Base-by-base conservation (phyloP, 2,113 vertebrate species). In the Saccopteryx leptura region DNA sequence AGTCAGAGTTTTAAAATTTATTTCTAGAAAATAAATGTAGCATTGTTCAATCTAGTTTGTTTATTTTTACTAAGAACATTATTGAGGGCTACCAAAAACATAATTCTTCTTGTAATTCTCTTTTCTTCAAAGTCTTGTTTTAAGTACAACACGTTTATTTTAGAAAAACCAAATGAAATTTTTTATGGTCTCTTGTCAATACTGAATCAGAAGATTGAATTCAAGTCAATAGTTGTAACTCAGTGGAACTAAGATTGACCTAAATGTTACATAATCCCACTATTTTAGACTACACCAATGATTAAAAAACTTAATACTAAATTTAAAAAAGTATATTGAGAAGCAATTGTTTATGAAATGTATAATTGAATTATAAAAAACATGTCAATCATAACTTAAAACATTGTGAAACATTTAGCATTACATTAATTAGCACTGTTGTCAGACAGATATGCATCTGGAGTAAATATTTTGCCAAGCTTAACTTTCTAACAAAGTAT, bases 11-110 rank as follows among this genome's bases (percentile, higher is more conserved):
- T 28, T 9, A 17, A 86, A 39, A 50, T 31, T 82, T 66, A 87
- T 83, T 88, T 91, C 23, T 72, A 87, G 33, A 46, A 81, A 93
- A 74, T 85, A 74, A 48, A 61, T 52, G 82, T 23, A 61, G 18
- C 21, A 81, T 58, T 69, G 5, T 19, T 7, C 7, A 61, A 21
- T 72, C 7, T 54, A 60, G 23, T 21, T 56, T 78, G 5, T 39
- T 83, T 71, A 24, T 69, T 82, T 88, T 87, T 68, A 48, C 18
- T 61, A 81, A 56, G 19, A 39, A 50, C 6, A 39, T 68, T 17
- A 28, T 33, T 66, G 24, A 76, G 8, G 87, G 48, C 10, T 48
- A 76, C 4, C 26, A 21, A 48, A 74, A 54, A 1, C 71, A 65
- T 71, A 68, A 65, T 52, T 76, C 1, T 6, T 71, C 6, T 65